Evolutionary conservation across 2,797 vertebrate genomes (phyloP), one percentile per base, ranked within the genome.

Genomic region (Cephalopachus bancanus): DNA sequence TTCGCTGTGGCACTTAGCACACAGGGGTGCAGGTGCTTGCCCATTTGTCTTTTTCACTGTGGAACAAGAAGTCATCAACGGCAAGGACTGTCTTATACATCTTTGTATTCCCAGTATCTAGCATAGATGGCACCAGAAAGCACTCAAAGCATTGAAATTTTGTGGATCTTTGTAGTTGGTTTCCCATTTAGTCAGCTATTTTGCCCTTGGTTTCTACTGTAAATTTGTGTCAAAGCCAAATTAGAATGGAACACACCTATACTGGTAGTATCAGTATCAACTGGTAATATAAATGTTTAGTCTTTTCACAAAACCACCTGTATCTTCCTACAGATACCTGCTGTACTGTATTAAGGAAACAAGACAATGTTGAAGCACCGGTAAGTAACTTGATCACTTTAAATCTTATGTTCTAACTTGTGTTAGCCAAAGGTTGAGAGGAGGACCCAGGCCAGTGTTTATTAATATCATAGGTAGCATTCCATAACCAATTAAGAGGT

Each of bases 341-440:
- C 98, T 99, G 99, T 97, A 99, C 99, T 95, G 98, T 99, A 84
- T 97, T 99, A 98, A 99, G 99, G 99, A 99, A 99, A 97, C 98
- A 99, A n/a, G 99, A 99, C 93, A 98, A 98, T 98, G 99, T 99
- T 96, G 98, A 98, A 97, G 49, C 98, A 97, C 98, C 97, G 97
- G 99, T 99, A 98, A 99, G 99, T 99, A 69, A 86, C 69, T 1
- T 14, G 57, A 10, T 80, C 26, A 14, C 93, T 60, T 86, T 0
- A 5, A 80, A 1, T 55, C 7, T 81, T 0, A 5, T 14, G 62
- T 86, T 62, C 2, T 69, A n/a, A 62, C 19, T 65, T 65, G 16
- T 75, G 10, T 88, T 64, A 15, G 37, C 33, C 37, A 10, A 0
- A 92, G 76, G 51, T 37, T 19, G 64, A 26, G n/a, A 44, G 60